Conservation (phyloP, 37 sponge, comb jelly and placozoan species). For the Cliona cf. orientalis region DNA sequence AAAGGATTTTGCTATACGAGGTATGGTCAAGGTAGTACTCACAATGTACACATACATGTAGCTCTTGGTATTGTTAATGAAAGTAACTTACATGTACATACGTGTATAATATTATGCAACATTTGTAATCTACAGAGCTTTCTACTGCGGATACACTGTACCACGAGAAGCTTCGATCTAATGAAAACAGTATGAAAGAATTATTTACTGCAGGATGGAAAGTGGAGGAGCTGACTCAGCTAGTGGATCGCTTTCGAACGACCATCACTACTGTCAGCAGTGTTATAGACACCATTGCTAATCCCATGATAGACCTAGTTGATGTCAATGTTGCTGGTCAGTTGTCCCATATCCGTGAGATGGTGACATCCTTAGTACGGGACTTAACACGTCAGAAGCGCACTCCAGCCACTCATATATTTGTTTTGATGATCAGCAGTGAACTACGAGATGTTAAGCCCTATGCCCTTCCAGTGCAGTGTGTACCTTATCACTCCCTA, state of each 20-base stretch:
- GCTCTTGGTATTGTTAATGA: too few relatives aligned
- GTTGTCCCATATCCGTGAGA: constrained; percentile 1
- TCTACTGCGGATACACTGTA: background rate
- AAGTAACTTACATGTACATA: too few relatives aligned
- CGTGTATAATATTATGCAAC: too few relatives aligned
- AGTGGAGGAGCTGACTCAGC: constrained; percentile 10
- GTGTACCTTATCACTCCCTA: constrained; percentile 12
- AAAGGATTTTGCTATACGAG: constrained; percentile 7
- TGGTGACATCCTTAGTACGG: background rate
- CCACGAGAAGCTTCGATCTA: background rate
- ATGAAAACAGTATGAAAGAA: background rate
- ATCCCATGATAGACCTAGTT: background rate
- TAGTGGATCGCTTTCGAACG: background rate
- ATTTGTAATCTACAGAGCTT: too few relatives aligned
- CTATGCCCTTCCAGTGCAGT: constrained; percentile 48
- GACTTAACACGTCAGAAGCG: constrained; percentile 8
- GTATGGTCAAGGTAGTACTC: too few relatives aligned
- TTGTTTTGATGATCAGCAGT: constrained; percentile 34
- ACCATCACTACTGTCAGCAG: background rate
- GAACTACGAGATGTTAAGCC: constrained; percentile 30
- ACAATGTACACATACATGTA: too few relatives aligned
- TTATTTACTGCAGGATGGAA: constrained; percentile 26
- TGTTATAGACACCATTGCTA: constrained; percentile 3
- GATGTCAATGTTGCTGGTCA: background rate
- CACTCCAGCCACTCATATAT: constrained; percentile 7